Conservation (phyloP, 2,113 vertebrate genomes). For the Thomomys bottae region DNA sequence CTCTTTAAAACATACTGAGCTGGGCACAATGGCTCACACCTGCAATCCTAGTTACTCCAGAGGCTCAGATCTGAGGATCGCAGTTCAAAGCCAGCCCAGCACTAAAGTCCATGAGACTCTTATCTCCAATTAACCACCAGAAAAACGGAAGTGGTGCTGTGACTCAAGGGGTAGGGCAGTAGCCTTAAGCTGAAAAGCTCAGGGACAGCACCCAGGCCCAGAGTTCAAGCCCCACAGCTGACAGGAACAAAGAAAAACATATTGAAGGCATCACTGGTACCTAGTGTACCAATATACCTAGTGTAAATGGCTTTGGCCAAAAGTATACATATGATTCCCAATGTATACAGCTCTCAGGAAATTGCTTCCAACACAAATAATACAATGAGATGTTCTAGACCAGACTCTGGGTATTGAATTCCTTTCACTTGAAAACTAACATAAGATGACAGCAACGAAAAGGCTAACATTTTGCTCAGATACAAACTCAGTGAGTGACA, state of each 20-base stretch:
- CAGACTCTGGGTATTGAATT: not conserved
- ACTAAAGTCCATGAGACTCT: no score
- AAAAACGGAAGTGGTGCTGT: no score
- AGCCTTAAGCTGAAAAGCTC: no score
- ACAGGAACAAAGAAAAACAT: no score
- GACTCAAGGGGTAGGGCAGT: no score
- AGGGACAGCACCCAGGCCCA: no score
- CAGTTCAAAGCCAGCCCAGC: no score
- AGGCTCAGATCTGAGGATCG: no score
- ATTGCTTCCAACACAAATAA: not conserved
- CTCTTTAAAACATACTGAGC: not conserved
- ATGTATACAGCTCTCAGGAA: conserved; percentile 6
- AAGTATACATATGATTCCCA: not conserved
- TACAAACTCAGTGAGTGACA: not conserved
- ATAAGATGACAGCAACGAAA: not conserved
- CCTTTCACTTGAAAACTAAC: conserved; percentile 26
- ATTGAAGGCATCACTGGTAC: conserved; percentile 30
- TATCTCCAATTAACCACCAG: no score
- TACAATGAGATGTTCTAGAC: not conserved
- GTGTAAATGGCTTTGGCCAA: conserved; percentile 30
- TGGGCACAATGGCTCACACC: no score
- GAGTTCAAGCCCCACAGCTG: no score
- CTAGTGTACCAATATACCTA: not conserved
- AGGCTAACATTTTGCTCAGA: not conserved
- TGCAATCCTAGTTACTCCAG: no score